Conservation (phyloP, 2,888 invertebrate genomes). For the Amblyteles armatorius region DNA sequence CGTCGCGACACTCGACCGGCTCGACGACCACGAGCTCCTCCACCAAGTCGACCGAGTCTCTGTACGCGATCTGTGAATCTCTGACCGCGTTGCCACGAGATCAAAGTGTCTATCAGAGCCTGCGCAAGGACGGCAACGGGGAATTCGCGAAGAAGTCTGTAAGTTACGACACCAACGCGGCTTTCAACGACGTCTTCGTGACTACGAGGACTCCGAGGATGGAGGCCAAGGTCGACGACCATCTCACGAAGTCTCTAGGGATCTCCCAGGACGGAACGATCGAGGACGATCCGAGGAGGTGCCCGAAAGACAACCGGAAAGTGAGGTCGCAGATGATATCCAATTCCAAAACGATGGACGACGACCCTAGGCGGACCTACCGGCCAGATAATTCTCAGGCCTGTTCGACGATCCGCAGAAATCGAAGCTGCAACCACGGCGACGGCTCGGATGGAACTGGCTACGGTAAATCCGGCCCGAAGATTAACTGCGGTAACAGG, state of each 20-base stretch:
- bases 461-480: conserved; percentile 36
- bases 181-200: conserved; percentile 33
- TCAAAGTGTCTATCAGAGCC: conserved; percentile 12
- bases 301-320: no score
- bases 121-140: conserved; percentile 15
- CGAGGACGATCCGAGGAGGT: conserved; percentile 21
- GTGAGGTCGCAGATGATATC: no score
- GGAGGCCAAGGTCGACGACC: conserved; percentile 6
- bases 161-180: conserved; percentile 11
- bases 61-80: conserved; percentile 79
- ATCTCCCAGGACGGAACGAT: neutral
- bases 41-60: conserved; percentile 79
- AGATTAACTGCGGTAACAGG: conserved; percentile 42
- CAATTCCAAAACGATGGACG: conserved; percentile 17
- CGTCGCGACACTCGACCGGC: conserved; percentile 79
- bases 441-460: conserved; percentile 15
- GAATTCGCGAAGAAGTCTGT: conserved; percentile 32
- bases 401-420: conserved; percentile 32
- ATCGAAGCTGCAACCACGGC: conserved; percentile 13
- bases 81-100: conserved; percentile 67
- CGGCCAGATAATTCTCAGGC: conserved; percentile 17
- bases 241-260: conserved; percentile 1
- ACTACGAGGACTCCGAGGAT: conserved; percentile 26
- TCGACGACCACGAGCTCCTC: conserved; percentile 79
- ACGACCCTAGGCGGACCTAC: conserved; percentile 26